A percentile compares a stretch with the other conserved stretches of the same genome.
These are phyloP conservation scores for Pammene aurita DNA, from an alignment of 2,888 invertebrate genomes.

Conservation along the genomic window DNA sequence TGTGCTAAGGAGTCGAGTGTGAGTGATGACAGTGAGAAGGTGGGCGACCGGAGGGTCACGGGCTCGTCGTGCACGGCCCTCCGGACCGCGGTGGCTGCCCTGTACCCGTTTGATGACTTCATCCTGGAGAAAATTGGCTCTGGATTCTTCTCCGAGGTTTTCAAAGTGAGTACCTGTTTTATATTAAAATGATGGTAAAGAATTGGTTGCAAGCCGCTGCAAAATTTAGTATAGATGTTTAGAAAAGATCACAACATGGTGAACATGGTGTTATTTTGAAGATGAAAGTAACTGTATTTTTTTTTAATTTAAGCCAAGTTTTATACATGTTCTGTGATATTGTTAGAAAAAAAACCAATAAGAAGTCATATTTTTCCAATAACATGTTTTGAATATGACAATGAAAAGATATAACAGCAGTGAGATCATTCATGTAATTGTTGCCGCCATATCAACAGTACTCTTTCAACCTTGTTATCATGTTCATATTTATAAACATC, in stretches of 20 bases:
- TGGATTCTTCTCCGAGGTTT: constrained; percentile 99
- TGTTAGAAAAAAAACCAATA: too few species aligned
- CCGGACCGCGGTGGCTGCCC: constrained; percentile 94
- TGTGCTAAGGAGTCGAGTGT: constrained; percentile 80
- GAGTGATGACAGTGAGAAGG: constrained; percentile 76
- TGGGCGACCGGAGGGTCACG: constrained; percentile 75
- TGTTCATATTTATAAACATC: constrained; percentile 11
- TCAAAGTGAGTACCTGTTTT: constrained; percentile 90
- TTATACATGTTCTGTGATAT: too few species aligned
- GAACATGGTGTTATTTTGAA: constrained; percentile 1
- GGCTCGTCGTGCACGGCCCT: constrained; percentile 93
- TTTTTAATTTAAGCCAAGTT: background rate
- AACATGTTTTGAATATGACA: background rate
- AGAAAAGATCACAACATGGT: background rate
- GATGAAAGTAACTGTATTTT: background rate
- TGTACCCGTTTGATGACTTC: constrained; percentile 97
- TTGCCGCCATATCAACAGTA: background rate
- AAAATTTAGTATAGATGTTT: background rate
- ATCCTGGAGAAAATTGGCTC: constrained; percentile 95
- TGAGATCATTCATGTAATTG: background rate
- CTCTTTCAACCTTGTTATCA: background rate
- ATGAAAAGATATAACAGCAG: too few species aligned
- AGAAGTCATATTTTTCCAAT: background rate
- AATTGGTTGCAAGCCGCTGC: too few species aligned
- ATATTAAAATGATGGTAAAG: constrained; percentile 15